Evolutionary conservation across 2,888 invertebrate species (phyloP).

Genomic region (Glomeris marginata): DNA sequence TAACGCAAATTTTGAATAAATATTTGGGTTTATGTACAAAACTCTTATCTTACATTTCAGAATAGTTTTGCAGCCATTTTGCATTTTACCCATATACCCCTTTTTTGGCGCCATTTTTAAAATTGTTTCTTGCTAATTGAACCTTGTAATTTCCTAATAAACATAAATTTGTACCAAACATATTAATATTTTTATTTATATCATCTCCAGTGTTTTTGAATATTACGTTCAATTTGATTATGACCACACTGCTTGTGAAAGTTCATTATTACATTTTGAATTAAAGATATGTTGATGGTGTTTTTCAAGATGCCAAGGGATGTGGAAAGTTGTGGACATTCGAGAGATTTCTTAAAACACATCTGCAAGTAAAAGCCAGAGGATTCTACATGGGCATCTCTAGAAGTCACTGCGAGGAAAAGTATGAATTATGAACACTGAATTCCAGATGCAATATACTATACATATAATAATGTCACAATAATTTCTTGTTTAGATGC

Average conservation of each 20-base stretch:
- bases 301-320: conserved; percentile 14
- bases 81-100: no score
- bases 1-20: no score
- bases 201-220: neutral
- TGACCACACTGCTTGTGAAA: no score
- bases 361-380: conserved; percentile 30
- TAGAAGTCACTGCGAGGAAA: conserved; percentile 8
- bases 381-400: conserved; percentile 23
- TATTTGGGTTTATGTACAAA: neutral
- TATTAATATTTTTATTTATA: neutral
- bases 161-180: neutral
- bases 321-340: conserved; percentile 34
- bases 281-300: neutral
- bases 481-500: conserved; percentile 3
- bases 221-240: neutral
- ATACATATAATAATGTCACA: neutral
- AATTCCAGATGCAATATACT: neutral
- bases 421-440: neutral
- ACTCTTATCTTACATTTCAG: neutral
- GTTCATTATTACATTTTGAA: neutral
- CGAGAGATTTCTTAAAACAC: conserved; percentile 34
- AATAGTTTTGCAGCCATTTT: no score
- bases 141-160: neutral
- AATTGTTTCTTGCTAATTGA: no score
- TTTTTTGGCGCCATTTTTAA: no score